A percentile compares a stretch with the other conserved stretches of the same genome.
Conservation (phyloP, 2,113 vertebrate species). For the Microtus ochrogaster region DNA sequence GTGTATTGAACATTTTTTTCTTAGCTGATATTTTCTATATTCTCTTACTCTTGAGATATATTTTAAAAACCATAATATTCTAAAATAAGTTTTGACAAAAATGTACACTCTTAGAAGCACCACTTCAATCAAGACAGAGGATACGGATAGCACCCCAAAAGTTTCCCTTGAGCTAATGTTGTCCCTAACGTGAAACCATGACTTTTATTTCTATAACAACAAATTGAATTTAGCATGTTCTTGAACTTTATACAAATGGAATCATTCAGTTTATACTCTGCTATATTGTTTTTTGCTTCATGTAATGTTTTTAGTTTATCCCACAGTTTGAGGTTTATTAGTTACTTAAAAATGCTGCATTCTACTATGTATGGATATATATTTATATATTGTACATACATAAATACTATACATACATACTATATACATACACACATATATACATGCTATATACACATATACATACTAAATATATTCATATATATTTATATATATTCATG, state of each 20-base stretch:
- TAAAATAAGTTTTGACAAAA: background rate
- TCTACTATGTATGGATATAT: background rate
- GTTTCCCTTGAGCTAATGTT: background rate
- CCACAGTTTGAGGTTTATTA: background rate
- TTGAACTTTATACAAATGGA: background rate
- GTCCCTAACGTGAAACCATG: background rate
- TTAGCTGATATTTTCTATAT: background rate
- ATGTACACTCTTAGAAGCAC: background rate
- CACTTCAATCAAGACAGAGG: background rate
- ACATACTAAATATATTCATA: too few relatives aligned
- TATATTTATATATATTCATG: background rate
- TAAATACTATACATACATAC: too few relatives aligned
- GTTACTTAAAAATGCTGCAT: background rate
- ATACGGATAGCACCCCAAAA: background rate
- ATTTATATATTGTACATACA: background rate
- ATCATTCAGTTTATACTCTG: background rate
- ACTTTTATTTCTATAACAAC: background rate
- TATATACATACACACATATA: background rate
- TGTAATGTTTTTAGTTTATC: background rate
- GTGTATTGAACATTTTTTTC: background rate
- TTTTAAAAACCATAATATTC: background rate
- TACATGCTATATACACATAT: background rate
- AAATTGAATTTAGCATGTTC: constrained; percentile 6
- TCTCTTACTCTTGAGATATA: background rate
- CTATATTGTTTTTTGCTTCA: background rate